Evolutionary conservation across 2,888 invertebrate species (phyloP), one percentile per base, ranked within the genome.

Genomic region (Hypena proboscidalis): DNA sequence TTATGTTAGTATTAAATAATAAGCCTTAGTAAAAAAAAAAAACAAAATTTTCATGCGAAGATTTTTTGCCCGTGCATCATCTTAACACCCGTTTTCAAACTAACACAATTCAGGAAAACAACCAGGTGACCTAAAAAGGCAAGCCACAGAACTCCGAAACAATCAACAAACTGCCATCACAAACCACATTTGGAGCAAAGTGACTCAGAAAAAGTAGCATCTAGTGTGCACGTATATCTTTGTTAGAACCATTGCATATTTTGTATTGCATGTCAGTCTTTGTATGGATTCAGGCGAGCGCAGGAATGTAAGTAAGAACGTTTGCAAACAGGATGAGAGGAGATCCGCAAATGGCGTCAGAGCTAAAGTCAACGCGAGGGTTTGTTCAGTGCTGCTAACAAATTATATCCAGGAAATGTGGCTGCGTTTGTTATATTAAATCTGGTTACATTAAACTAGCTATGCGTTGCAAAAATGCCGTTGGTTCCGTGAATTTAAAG

Each of bases 271-370:
- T 52, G 52, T 49, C 31, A 46, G 44, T 50, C 56, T 61, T 67
- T 67, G 58, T 57, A 65, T 52, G 56, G 65, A 52, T 68, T 65
- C 60, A 58, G 67, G 57, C 67, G 57, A 60, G 65, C 59, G 56
- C 50, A 62, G 67, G 64, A 69, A 75, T 70, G 70, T 68, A 61
- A 64, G 63, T 67, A 67, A 71, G 66, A 67, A 67, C 59, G 65
- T 70, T 74, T 64, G 65, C 67, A 68, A 66, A 72, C 58, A 62
- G 68, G 67, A 67, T 62, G 58, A 45, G 56, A 54, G 54, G 55
- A 57, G 63, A 63, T 70, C 66, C 68, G 63, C 68, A 70, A 74
- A 72, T 71, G 74, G 66, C 55, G 58, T 58, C 56, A 7, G 58
- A 67, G 66, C 68, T 62, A 62, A 60, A 70, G 71, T 74, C 67